Percentiles rank a stretch among this genome's conserved stretches.
These are phyloP conservation scores for Plutomurus gul DNA, from an alignment of 1,140 invertebrate genomes.

Conservation along the genomic window DNA sequence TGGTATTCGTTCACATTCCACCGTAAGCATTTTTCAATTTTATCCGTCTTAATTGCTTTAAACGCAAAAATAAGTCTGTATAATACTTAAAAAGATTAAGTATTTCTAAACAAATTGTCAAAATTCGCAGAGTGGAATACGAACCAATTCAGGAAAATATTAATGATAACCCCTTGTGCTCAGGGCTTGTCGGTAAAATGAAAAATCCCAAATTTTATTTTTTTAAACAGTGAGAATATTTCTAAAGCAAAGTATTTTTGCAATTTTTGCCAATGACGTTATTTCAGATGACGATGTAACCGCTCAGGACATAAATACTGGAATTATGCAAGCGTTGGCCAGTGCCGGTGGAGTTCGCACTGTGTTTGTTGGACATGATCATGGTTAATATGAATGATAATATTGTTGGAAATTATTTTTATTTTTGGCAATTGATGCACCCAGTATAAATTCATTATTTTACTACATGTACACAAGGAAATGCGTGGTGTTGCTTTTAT, in stretches of 20 bases:
- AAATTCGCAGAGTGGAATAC: conserved; percentile 4
- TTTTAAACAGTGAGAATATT: too few relatives aligned
- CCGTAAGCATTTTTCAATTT: conserved; percentile 2
- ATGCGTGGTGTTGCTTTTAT: conserved; percentile 47
- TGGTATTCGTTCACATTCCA: conserved; percentile 41
- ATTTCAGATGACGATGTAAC: conserved; percentile 33
- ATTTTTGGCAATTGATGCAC: neutral
- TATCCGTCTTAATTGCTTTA: too few relatives aligned
- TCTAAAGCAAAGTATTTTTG: neutral
- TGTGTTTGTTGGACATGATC: conserved; percentile 28
- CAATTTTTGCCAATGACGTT: neutral
- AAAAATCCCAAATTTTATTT: too few relatives aligned
- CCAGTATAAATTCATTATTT: neutral
- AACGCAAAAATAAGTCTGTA: neutral
- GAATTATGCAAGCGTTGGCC: conserved; percentile 7
- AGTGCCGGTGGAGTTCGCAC: neutral
- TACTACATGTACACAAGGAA: neutral
- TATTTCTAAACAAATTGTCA: neutral
- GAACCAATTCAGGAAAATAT: neutral
- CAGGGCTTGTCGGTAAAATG: neutral
- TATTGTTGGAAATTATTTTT: neutral
- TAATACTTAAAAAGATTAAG: neutral
- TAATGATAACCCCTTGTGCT: neutral
- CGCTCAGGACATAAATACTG: conserved; percentile 2
- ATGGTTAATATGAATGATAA: neutral